Percentiles rank a stretch among this genome's conserved stretches.
Evolutionary conservation across 1,140 invertebrate species (phyloP).

Genomic region (Ladona fulva): DNA sequence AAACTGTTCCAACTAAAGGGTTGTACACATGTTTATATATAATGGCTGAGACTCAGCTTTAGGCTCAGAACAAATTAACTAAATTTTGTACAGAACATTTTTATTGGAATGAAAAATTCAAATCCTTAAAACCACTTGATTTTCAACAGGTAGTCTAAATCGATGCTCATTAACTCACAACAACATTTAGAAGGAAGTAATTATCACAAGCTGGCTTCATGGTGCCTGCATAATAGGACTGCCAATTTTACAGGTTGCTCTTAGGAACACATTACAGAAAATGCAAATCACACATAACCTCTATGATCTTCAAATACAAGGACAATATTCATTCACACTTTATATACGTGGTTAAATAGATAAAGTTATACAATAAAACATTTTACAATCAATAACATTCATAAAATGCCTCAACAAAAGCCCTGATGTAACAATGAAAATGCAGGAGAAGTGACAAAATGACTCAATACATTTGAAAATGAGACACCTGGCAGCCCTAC

Average conservation of each 20-base stretch:
- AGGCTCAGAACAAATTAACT: background rate
- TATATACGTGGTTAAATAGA: background rate
- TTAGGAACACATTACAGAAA: background rate
- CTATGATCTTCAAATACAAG: background rate
- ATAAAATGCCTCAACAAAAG: background rate
- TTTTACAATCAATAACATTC: background rate
- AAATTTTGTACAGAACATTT: background rate
- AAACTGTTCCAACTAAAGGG: too few relatives aligned
- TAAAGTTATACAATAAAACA: slow-evolving; percentile 4
- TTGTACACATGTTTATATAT: too few relatives aligned
- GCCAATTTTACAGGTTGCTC: background rate
- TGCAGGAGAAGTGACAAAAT: background rate
- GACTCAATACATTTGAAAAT: background rate
- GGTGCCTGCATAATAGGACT: background rate
- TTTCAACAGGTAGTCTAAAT: background rate
- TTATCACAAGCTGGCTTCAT: slow-evolving; percentile 4
- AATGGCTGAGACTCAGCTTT: too few relatives aligned
- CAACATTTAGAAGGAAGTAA: slow-evolving; percentile 6
- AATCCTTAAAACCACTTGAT: background rate
- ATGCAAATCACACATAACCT: background rate
- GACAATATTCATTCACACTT: background rate
- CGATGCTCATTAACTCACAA: background rate
- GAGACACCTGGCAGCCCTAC: background rate
- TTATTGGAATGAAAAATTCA: slow-evolving; percentile 3
- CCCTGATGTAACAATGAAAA: too few relatives aligned